A percentile compares a stretch with the other conserved stretches of the same genome.
Conservation (phyloP, 2,113 vertebrate species). For the Fregata magnificens region DNA sequence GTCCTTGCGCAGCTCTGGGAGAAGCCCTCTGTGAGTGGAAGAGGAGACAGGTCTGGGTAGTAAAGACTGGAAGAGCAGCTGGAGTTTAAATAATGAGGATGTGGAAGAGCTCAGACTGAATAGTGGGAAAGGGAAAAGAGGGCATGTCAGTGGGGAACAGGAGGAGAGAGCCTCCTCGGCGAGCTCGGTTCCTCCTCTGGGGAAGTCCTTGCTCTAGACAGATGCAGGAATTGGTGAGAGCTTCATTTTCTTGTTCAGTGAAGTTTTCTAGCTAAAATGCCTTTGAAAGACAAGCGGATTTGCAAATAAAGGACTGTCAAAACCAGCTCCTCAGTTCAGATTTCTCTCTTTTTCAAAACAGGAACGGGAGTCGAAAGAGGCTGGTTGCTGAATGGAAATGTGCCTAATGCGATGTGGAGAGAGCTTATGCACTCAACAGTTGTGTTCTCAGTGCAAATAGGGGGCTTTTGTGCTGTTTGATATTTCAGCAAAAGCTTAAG, state of each 20-base stretch:
- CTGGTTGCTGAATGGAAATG: background rate
- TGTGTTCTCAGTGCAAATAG: background rate
- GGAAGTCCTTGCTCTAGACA: background rate
- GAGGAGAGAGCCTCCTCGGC: background rate
- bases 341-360: background rate
- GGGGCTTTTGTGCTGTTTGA: background rate
- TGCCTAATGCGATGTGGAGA: background rate
- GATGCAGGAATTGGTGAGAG: background rate
- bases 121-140: slow-evolving; percentile 11
- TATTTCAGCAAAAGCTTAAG: slow-evolving; percentile 44
- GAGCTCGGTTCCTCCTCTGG: background rate
- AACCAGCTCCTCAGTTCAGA: background rate
- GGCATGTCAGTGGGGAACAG: background rate
- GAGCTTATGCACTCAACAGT: slow-evolving; percentile 32
- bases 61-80: background rate
- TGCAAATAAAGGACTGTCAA: slow-evolving; percentile 11
- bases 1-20: background rate
- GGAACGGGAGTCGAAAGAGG: background rate
- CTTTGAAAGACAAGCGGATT: background rate
- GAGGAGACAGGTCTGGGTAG: background rate
- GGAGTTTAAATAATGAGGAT: background rate
- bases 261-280: background rate
- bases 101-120: background rate
- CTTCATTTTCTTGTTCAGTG: background rate
- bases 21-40: background rate